Evolutionary conservation across 2,797 vertebrate species (phyloP), one percentile per base, ranked within the genome.

Genomic region (Heliangelus exortis): DNA sequence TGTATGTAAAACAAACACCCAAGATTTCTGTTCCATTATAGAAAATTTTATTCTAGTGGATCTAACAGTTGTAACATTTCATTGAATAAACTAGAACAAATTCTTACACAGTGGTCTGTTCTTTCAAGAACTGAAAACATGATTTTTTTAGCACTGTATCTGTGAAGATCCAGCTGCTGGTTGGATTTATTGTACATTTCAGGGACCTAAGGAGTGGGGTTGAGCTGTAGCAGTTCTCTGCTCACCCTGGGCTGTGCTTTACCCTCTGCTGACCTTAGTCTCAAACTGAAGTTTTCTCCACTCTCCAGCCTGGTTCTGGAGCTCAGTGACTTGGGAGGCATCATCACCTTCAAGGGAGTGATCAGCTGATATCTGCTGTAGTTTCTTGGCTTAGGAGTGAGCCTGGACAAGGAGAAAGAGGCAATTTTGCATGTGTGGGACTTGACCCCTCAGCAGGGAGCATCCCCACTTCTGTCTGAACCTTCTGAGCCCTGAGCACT

Each of bases 271-370:
- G 57, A 58, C 5, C 21, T 12, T 5, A n/a, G 36, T 14, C n/a
- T 22, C 39, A 29, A 5, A 12, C 3, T 12, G 68, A 41, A 7
- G 23, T 4, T 15, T 53, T 9, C 47, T 33, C 29, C 18, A 1
- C 18, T 39, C 47, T 45, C 57, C 59, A 15, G 51, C 1, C 1
- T 17, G 63, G 23, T 20, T n/a, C 48, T 47, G 84, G 43, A 34
- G 41, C 26, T 17, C n/a, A 21, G 33, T 6, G 14, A 2, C 45
- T 39, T 11, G 59, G 33, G 8, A 13, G 81, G 1, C 15, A 50
- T 39, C 3, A 6, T 17, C 18, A 0, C 1, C 7, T 47, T 50
- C 11, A 0, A 0, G 2, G 45, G 16, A 5, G 7, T 4, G 33
- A 3, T 6, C 12, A 21, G 31, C 18, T 0, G 1, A 25, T 1